These are phyloP conservation scores for Anoncus sp. DNA, from an alignment of 2,888 invertebrate species.

Conservation along the genomic window DNA sequence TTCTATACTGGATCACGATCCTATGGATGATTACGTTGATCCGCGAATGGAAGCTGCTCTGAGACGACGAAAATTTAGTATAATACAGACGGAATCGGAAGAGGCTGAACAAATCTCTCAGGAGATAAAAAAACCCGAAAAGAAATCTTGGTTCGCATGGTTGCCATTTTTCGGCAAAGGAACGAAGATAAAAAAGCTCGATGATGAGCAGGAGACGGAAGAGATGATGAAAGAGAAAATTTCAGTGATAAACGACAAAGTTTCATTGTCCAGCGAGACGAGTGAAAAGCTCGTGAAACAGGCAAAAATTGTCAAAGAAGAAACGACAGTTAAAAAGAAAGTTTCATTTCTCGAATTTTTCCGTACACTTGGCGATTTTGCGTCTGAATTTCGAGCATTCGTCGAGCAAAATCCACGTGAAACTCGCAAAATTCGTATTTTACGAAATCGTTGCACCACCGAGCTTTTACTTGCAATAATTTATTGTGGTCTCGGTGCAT, in stretches of 20 bases:
- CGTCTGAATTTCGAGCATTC: conserved; percentile 84
- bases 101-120: conserved; percentile 73
- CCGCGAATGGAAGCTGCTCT: conserved; percentile 59
- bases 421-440: conserved; percentile 84
- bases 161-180: conserved; percentile 69
- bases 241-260: background rate
- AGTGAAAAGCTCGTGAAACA: conserved; percentile 72
- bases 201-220: conserved; percentile 70
- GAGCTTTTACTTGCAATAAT: conserved; percentile 89
- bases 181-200: conserved; percentile 73
- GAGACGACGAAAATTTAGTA: conserved; percentile 72
- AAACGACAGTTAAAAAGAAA: conserved; percentile 46
- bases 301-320: conserved; percentile 66
- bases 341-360: conserved; percentile 74
- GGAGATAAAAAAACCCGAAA: conserved; percentile 69
- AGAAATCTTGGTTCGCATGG: conserved; percentile 76
- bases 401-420: conserved; percentile 85
- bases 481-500: conserved; percentile 91
- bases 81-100: conserved; percentile 74
- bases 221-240: conserved; percentile 64
- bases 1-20: conserved; percentile 72
- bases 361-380: conserved; percentile 69
- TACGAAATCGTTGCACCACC: conserved; percentile 88
- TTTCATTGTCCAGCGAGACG: background rate
- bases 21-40: conserved; percentile 61